Percentiles rank a stretch among this genome's conserved stretches.
These are phyloP conservation scores for Amblyraja radiata DNA, from an alignment of 2,797 vertebrate genomes.

Conservation along the genomic window DNA sequence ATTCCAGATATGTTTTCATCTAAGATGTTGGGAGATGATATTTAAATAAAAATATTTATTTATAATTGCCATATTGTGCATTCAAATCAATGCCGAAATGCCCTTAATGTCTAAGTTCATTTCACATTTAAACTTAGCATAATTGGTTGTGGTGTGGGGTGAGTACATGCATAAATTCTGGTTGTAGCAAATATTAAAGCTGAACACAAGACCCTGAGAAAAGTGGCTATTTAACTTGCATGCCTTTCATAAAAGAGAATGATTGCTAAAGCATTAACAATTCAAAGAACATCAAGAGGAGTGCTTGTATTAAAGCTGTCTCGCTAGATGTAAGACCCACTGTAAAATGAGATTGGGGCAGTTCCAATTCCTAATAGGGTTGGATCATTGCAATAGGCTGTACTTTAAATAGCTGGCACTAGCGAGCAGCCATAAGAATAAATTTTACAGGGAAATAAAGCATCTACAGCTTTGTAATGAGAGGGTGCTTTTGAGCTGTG, in stretches of 20 bases:
- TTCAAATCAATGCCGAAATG: neutral
- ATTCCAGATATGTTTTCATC: neutral
- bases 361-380: neutral
- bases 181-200: neutral
- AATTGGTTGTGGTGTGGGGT: neutral
- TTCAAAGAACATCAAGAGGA: neutral
- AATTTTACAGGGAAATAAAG: neutral
- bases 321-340: neutral
- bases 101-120: neutral
- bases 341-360: neutral
- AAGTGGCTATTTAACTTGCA: neutral
- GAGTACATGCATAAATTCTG: neutral
- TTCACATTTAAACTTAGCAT: neutral
- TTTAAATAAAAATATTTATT: neutral
- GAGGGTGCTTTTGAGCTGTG: too few relatives aligned
- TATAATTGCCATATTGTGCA: neutral
- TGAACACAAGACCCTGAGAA: neutral
- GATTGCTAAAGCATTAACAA: constrained; percentile 16
- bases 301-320: neutral
- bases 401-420: neutral
- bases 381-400: neutral
- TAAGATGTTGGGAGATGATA: neutral
- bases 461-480: neutral
- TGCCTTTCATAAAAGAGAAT: neutral
- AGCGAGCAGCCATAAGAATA: neutral